Evolutionary conservation across 2,113 vertebrate species (phyloP).

Genomic region (Dascyllus trimaculatus): DNA sequence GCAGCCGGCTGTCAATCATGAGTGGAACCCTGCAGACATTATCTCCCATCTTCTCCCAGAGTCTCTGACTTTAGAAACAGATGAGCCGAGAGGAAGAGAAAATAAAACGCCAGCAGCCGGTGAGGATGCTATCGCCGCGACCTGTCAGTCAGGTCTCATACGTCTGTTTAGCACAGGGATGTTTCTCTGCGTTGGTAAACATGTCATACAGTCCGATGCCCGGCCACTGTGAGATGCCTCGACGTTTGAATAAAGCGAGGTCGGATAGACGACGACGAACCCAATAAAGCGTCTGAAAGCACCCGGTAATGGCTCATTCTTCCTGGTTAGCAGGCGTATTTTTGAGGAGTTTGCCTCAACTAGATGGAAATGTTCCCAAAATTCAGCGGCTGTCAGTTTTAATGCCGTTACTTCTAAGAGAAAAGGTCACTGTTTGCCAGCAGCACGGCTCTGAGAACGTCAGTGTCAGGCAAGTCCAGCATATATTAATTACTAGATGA

Average conservation of each 20-base stretch:
- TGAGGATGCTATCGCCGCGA: neutral
- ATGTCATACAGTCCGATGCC: neutral
- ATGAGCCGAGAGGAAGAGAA: neutral
- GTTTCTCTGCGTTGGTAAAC: conserved; percentile 1
- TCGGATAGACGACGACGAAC: no score
- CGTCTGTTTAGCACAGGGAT: neutral
- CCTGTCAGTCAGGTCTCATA: conserved; percentile 31
- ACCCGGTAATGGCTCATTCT: no score
- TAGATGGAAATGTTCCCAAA: no score
- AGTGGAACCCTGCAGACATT: conserved; percentile 26
- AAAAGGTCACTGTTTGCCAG: no score
- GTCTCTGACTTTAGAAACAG: conserved; percentile 32
- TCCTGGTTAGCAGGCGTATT: no score
- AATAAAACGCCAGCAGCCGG: conserved; percentile 31
- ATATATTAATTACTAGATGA: no score
- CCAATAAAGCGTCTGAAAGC: no score
- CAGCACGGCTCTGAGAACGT: no score
- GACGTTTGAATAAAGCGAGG: neutral
- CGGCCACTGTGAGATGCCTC: neutral
- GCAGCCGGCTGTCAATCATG: conserved; percentile 55
- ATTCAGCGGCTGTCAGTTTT: no score
- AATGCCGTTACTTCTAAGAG: no score
- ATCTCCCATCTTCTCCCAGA: conserved; percentile 36
- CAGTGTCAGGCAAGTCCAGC: no score
- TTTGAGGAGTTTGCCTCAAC: no score